These are phyloP conservation scores for Drosophila putrida DNA, from an alignment of 2,888 invertebrate genomes.

Conservation along the genomic window DNA sequence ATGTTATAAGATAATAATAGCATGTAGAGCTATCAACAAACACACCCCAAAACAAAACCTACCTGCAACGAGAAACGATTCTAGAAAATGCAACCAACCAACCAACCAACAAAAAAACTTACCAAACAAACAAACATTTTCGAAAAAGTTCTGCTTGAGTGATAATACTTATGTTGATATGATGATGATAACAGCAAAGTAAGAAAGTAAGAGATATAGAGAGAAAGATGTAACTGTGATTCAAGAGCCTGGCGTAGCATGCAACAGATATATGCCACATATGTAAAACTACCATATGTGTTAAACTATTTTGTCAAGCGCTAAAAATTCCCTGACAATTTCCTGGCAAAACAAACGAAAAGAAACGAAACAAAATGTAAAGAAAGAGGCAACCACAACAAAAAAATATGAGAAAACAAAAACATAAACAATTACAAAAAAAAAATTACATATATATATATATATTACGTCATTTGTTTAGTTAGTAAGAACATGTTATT, in stretches of 20 bases:
- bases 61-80: constrained; percentile 13
- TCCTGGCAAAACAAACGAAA: constrained; percentile 52
- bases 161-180: constrained; percentile 42
- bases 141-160: constrained; percentile 55
- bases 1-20: constrained; percentile 56
- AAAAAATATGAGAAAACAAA: constrained; percentile 39
- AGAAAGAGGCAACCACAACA: constrained; percentile 75
- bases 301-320: constrained; percentile 33
- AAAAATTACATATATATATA: constrained; percentile 38
- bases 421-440: constrained; percentile 32
- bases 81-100: constrained; percentile 18
- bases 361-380: constrained; percentile 64
- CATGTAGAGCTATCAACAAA: constrained; percentile 20
- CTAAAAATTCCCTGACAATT: constrained; percentile 38
- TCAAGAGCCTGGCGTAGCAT: constrained; percentile 56
- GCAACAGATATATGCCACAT: constrained; percentile 19
- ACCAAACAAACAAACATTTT: constrained; percentile 57
- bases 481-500: constrained; percentile 53
- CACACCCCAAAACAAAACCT: constrained; percentile 18
- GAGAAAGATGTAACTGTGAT: constrained; percentile 60
- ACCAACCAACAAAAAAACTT: constrained; percentile 27
- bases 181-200: constrained; percentile 10
- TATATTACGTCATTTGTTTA: constrained; percentile 59
- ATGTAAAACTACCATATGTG: constrained; percentile 28
- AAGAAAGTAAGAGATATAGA: constrained; percentile 32